Conservation (phyloP, 2,888 invertebrate genomes). For the Buathra laborator region DNA sequence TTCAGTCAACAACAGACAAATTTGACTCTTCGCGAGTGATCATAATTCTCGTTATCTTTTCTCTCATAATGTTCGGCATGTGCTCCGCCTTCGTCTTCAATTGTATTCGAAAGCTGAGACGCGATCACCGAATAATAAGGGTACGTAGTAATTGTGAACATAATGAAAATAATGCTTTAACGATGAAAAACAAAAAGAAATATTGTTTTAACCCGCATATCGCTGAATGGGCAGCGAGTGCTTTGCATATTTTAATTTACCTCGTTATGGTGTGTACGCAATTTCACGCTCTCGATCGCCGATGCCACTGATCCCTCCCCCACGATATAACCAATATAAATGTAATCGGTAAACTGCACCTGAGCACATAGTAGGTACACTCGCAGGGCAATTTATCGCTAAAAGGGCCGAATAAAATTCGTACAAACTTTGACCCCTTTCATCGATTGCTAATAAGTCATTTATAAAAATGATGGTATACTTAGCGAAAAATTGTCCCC, state of each 20-base stretch:
- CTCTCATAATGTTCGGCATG: conserved; percentile 94
- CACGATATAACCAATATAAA: not conserved
- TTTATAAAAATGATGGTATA: not conserved
- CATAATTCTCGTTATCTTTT: conserved; percentile 95
- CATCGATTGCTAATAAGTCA: not conserved
- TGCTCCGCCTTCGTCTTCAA: conserved; percentile 95
- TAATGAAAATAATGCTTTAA: not conserved
- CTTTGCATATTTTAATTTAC: not conserved
- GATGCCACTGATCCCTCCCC: not conserved
- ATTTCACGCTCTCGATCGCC: not conserved
- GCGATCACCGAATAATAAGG: conserved; percentile 95
- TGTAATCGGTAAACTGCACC: conserved; percentile 4
- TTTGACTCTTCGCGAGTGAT: conserved; percentile 90
- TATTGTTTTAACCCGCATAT: not conserved
- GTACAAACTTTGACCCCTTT: conserved; percentile 1
- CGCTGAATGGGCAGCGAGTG: not conserved
- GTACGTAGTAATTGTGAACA: conserved; percentile 86
- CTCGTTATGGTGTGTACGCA: not conserved
- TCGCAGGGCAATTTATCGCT: conserved; percentile 1
- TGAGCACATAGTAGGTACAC: not conserved
- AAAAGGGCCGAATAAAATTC: not conserved
- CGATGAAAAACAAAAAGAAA: not conserved
- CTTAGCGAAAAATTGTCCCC: not conserved
- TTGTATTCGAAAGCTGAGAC: conserved; percentile 93
- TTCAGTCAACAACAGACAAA: conserved; percentile 75